Percentiles rank a stretch among this genome's conserved stretches.
Evolutionary conservation across 2,888 invertebrate species (phyloP).

Genomic region (Galerucella pusilla): DNA sequence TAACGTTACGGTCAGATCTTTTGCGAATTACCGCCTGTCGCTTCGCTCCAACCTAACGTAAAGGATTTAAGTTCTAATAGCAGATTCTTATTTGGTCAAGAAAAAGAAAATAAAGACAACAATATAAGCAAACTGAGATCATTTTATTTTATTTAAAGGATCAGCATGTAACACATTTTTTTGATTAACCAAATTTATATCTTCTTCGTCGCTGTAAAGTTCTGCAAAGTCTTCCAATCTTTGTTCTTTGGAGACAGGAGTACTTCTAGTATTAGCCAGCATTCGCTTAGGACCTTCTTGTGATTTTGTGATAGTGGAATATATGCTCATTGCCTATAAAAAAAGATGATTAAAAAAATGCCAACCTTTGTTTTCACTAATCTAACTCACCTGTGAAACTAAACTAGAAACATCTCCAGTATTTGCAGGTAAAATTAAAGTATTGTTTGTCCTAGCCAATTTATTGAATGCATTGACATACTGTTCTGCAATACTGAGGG

Average conservation of each 20-base stretch:
- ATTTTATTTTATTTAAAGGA: slow-evolving; percentile 26
- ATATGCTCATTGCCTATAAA: slow-evolving; percentile 73
- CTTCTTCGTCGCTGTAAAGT: slow-evolving; percentile 64
- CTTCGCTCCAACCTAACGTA: too few relatives aligned
- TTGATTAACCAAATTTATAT: slow-evolving; percentile 50
- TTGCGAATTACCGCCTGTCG: too few relatives aligned
- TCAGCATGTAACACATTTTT: slow-evolving; percentile 34
- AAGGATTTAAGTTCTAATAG: too few relatives aligned
- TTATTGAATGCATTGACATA: slow-evolving; percentile 95
- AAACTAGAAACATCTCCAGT: slow-evolving; percentile 83
- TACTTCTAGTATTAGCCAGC: slow-evolving; percentile 31
- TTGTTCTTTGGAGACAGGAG: slow-evolving; percentile 37
- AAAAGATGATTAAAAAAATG: not conserved
- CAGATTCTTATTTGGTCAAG: too few relatives aligned
- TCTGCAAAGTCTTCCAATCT: slow-evolving; percentile 59
- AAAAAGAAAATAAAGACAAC: too few relatives aligned
- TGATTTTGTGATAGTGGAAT: slow-evolving; percentile 68
- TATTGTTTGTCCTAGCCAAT: slow-evolving; percentile 93
- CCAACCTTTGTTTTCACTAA: not conserved
- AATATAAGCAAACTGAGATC: not conserved
- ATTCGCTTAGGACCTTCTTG: slow-evolving; percentile 44
- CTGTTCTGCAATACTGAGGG: slow-evolving; percentile 92
- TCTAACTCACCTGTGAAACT: slow-evolving; percentile 78
- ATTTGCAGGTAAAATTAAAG: slow-evolving; percentile 92
- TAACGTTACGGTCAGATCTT: too few relatives aligned